These are phyloP conservation scores for Tylochromis polylepis DNA, from an alignment of 2,113 vertebrate genomes.

Conservation along the genomic window DNA sequence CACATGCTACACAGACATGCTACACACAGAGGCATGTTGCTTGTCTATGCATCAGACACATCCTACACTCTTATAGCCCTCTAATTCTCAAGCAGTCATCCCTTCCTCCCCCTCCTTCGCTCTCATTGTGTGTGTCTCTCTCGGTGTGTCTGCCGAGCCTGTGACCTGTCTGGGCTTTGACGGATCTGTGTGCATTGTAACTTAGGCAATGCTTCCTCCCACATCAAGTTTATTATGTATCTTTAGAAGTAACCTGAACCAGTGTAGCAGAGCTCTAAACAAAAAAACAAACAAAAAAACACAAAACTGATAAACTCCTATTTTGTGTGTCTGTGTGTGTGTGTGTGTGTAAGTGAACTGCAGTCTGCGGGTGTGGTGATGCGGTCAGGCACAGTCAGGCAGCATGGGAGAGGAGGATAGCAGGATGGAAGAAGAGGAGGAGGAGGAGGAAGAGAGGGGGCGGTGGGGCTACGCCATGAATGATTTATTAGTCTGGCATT, in stretches of 20 bases:
- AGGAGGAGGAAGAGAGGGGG: neutral
- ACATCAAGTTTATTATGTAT: slow-evolving; percentile 36
- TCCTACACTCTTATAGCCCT: slow-evolving; percentile 37
- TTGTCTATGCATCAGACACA: slow-evolving; percentile 38
- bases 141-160: slow-evolving; percentile 33
- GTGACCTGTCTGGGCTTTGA: slow-evolving; percentile 65
- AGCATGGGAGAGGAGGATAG: slow-evolving; percentile 37
- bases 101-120: neutral
- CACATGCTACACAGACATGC: neutral
- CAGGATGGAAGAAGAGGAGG: slow-evolving; percentile 18
- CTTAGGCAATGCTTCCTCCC: slow-evolving; percentile 24
- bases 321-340: neutral
- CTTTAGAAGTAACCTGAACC: slow-evolving; percentile 27
- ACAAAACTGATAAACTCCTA: neutral
- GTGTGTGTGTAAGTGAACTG: neutral
- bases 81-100: neutral
- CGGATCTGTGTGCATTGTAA: slow-evolving; percentile 38
- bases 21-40: neutral
- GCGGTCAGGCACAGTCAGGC: slow-evolving; percentile 45
- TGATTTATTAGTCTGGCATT: slow-evolving; percentile 77
- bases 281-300: neutral
- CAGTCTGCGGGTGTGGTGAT: slow-evolving; percentile 46
- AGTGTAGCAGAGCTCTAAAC: neutral
- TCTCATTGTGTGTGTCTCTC: neutral
- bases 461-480: slow-evolving; percentile 59